phyloP scores from a whole-genome alignment of 2,888 invertebrate genomes.

The Drosophila kokeensis region DNA sequence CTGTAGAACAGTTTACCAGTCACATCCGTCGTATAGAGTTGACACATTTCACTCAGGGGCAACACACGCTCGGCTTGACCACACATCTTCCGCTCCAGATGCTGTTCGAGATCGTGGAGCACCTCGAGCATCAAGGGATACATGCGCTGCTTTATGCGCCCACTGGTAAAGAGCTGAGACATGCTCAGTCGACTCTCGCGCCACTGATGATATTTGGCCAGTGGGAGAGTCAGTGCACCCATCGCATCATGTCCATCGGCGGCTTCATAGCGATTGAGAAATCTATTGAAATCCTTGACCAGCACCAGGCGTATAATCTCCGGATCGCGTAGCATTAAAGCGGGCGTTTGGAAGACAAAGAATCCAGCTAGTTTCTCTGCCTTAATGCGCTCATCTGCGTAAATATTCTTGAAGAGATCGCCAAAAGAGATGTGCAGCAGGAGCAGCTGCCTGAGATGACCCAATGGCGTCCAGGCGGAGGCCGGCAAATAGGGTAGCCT shows the following conservation, averaged over 20 bases:
- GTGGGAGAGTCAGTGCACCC: conserved; percentile 72
- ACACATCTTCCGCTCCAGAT: conserved; percentile 49
- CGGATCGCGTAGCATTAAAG: conserved; percentile 84
- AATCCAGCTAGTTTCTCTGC: conserved; percentile 79
- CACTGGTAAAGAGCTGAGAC: conserved; percentile 77
- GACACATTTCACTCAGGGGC: conserved; percentile 74
- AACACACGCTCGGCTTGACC: conserved; percentile 35
- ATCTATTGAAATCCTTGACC: conserved; percentile 81
- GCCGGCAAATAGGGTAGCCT: conserved; percentile 78
- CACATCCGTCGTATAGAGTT: conserved; percentile 82
- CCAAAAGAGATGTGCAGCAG: conserved; percentile 79
- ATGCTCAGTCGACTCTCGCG: conserved; percentile 73
- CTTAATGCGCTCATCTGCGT: conserved; percentile 64
- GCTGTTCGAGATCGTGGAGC: conserved; percentile 62
- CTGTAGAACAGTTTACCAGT: conserved; percentile 79
- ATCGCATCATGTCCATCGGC: conserved; percentile 75
- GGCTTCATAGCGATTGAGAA: conserved; percentile 80
- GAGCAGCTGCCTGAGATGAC: conserved; percentile 83
- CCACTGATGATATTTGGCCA: conserved; percentile 80
- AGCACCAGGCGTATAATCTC: conserved; percentile 84
- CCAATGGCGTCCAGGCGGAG: conserved; percentile 79
- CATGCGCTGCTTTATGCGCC: conserved; percentile 77
- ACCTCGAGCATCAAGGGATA: conserved; percentile 80
- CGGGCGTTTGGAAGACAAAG: conserved; percentile 85
- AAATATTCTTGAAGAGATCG: conserved; percentile 81